A percentile compares a stretch with the other conserved stretches of the same genome.
phyloP scores from a whole-genome alignment of 2,113 vertebrate species.

The Misgurnus anguillicaudatus region DNA sequence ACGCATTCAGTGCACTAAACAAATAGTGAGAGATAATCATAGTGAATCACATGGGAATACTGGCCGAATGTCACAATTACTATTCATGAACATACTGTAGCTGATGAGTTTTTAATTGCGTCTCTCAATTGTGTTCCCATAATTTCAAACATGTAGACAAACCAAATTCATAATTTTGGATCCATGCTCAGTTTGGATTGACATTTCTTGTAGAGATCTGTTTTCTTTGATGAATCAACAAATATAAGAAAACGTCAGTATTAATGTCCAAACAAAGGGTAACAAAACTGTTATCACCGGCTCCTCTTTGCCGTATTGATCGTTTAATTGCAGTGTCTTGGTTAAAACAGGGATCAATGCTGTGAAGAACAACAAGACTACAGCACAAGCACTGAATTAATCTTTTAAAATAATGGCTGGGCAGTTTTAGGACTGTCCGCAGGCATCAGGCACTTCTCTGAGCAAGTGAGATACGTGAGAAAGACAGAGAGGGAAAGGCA shows the following conservation, averaged over 20 bases:
- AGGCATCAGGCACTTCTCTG: constrained; percentile 39
- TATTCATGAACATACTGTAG: neutral
- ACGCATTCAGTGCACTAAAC: no score
- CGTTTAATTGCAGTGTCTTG: constrained; percentile 69
- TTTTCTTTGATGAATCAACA: constrained; percentile 23
- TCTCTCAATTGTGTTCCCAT: no score
- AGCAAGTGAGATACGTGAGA: constrained; percentile 34
- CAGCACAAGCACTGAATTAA: constrained; percentile 62
- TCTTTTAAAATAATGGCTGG: constrained; percentile 61
- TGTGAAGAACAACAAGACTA: constrained; percentile 61
- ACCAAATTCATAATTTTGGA: neutral
- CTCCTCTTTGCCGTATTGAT: constrained; percentile 67
- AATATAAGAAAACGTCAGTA: constrained; percentile 46
- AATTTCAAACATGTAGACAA: no score
- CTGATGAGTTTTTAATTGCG: neutral
- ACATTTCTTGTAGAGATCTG: neutral
- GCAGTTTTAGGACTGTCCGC: constrained; percentile 42
- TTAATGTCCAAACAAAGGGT: constrained; percentile 61
- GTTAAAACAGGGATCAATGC: constrained; percentile 71
- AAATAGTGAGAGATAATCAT: no score
- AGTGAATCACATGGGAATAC: no score
- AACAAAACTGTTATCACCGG: constrained; percentile 55
- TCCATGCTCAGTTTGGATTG: neutral
- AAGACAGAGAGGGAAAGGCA: constrained; percentile 2
- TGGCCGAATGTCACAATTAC: neutral